Evolutionary conservation across 2,113 vertebrate species (phyloP), one percentile per base, ranked within the genome.

Genomic region (Thymallus thymallus): DNA sequence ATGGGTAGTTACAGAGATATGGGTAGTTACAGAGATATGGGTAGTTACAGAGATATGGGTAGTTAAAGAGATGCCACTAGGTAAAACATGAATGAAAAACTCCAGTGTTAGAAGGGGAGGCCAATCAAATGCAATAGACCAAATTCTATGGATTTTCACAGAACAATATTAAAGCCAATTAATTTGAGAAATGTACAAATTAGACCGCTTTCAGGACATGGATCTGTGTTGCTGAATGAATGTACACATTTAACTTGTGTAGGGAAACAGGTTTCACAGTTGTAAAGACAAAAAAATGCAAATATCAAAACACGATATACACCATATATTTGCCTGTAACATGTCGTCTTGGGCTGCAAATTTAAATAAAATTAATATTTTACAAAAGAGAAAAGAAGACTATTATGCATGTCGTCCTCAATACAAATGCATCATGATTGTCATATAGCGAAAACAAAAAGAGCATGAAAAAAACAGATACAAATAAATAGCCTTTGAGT

Each of bases 301-400:
- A 95, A 94, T 95, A 94, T 94, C 61, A 72, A 95, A 95, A 95
- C 93, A 95, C 94, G 94, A 94, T 94, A 95, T 95, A 95, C 95
- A 95, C 95, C 95, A 94, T 22, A 9, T 58, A 35, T 58, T 58
- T 6, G 14, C 22, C 56, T 7, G 56, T 22, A 6, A 41, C 35
- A 60, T 10, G 5, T 22, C 9, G 4, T 60, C 56, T 6, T 60
- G 20, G n/a, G 92, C 92, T 94, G 94, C 92, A 95, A 96, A 95
- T 94, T 92, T 93, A 95, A 95, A 95, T 94, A 94, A 94, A 95
- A 93, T 95, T 95, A 93, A 95, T 95, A 95, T 95, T 93, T 94
- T 96, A 96, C 94, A 96, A 95, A 95, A 95, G 94, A 93, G 92
- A 80, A 82, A 77, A 75, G 9, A 80, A 77, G 32, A 67, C 92